Conservation (phyloP, 2,888 invertebrate species). For the Acrocera orbiculus region DNA sequence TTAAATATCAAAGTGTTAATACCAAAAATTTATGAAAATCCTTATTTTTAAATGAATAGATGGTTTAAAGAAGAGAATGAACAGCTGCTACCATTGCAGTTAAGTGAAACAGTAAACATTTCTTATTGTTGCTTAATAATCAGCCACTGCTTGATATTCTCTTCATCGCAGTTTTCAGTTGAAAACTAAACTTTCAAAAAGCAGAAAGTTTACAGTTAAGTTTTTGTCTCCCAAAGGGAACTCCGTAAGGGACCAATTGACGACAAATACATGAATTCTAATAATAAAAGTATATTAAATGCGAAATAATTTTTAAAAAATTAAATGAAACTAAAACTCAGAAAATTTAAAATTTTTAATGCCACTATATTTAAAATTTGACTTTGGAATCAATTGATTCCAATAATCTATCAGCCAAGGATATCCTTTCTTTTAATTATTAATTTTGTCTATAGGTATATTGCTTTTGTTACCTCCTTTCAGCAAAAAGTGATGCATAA, state of each 20-base stretch:
- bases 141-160: too few species aligned
- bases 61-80: slow-evolving; percentile 64
- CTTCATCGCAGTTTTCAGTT: too few species aligned
- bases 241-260: too few species aligned
- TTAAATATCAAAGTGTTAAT: too few species aligned
- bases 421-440: slow-evolving; percentile 37
- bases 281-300: too few species aligned
- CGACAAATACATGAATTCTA: too few species aligned
- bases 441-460: slow-evolving; percentile 30
- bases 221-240: too few species aligned
- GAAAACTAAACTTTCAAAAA: too few species aligned
- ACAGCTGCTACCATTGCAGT: slow-evolving; percentile 46
- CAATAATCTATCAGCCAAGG: slow-evolving; percentile 48
- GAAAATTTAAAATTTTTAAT: not conserved
- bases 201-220: too few species aligned
- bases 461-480: slow-evolving; percentile 38
- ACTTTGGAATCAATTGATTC: slow-evolving; percentile 33
- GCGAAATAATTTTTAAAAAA: too few species aligned
- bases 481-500: slow-evolving; percentile 72
- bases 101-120: slow-evolving; percentile 42
- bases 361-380: slow-evolving; percentile 7
- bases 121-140: too few species aligned
- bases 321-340: not conserved
- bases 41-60: slow-evolving; percentile 30
- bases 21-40: too few species aligned